Evolutionary conservation across 1,140 invertebrate species (phyloP).

Genomic region (Frieseomelitta varia): DNA sequence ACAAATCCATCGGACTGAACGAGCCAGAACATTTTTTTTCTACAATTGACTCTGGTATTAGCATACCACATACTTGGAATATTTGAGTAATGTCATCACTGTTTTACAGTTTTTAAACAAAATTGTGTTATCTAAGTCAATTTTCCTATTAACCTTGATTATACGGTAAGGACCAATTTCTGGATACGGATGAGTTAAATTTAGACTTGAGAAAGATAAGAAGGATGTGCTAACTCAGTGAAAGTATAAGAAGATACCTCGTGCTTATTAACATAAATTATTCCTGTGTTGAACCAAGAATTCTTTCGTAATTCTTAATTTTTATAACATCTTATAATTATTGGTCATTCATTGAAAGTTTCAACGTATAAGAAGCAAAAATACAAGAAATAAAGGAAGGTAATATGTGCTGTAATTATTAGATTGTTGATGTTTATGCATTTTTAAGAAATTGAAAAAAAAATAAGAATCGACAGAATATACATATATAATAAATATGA

Average conservation of each 20-base stretch:
- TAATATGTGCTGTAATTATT: too few relatives aligned
- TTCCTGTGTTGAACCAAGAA: not conserved
- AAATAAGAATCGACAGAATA: too few relatives aligned
- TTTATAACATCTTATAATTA: not conserved
- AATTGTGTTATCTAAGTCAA: not conserved
- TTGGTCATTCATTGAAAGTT: not conserved
- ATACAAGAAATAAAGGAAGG: not conserved
- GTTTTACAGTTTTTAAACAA: too few relatives aligned
- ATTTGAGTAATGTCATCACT: too few relatives aligned
- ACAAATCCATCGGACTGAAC: not conserved
- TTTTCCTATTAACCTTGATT: not conserved
- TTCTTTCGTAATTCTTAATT: not conserved
- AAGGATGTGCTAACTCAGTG: not conserved
- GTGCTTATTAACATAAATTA: not conserved
- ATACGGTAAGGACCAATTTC: not conserved
- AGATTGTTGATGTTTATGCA: too few relatives aligned
- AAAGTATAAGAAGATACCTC: not conserved
- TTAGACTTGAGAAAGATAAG: not conserved
- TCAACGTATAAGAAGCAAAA: too few relatives aligned
- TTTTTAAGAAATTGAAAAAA: too few relatives aligned
- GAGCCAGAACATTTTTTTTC: slow-evolving; percentile 5
- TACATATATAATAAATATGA: too few relatives aligned
- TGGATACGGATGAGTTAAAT: not conserved
- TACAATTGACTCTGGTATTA: not conserved
- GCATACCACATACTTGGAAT: not conserved